Conservation (phyloP, 2,888 invertebrate genomes). For the Esperia sulphurella region DNA sequence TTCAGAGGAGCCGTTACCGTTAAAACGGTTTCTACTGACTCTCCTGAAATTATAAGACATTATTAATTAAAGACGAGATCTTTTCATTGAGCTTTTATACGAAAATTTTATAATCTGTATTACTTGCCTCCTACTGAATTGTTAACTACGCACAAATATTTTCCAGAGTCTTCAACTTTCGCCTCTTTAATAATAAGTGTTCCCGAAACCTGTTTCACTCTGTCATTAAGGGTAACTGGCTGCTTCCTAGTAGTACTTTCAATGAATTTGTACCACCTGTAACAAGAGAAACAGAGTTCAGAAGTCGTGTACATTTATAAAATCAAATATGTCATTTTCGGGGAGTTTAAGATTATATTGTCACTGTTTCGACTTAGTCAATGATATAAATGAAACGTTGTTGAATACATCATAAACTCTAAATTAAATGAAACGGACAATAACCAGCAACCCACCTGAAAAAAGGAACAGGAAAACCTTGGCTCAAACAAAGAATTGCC, state of each 20-base stretch:
- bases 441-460: constrained; percentile 82
- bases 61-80: background rate
- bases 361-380: no score
- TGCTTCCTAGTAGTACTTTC: constrained; percentile 92
- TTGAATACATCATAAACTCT: no score
- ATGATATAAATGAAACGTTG: no score
- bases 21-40: constrained; percentile 94
- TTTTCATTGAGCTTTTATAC: background rate
- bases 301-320: constrained; percentile 11
- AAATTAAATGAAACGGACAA: background rate
- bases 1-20: constrained; percentile 95
- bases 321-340: background rate
- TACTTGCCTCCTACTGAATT: constrained; percentile 90
- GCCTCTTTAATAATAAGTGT: constrained; percentile 95
- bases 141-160: constrained; percentile 95
- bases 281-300: constrained; percentile 77
- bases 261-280: constrained; percentile 96
- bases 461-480: constrained; percentile 85
- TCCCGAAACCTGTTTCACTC: constrained; percentile 95
- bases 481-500: constrained; percentile 84
- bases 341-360: no score
- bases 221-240: constrained; percentile 92
- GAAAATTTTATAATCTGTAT: background rate
- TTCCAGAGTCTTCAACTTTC: constrained; percentile 94
- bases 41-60: constrained; percentile 80